Evolutionary conservation across 1,140 invertebrate genomes (phyloP).

Genomic region (Liolophura sinensis): DNA sequence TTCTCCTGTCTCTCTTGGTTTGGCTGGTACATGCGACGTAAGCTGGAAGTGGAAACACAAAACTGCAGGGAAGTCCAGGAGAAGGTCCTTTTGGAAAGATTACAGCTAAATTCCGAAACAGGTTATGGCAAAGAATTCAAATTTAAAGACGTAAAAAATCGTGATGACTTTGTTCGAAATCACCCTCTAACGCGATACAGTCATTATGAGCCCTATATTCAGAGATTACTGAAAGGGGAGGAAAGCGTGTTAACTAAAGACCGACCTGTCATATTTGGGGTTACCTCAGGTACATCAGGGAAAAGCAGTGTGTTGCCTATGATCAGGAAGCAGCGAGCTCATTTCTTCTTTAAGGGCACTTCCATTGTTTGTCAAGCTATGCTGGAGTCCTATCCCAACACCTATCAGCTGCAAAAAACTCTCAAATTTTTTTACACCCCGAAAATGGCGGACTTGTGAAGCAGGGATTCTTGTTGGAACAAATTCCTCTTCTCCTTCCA

Average conservation of each 20-base stretch:
- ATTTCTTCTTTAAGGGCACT: conserved; percentile 50
- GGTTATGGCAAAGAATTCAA: conserved; percentile 45
- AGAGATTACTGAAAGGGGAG: conserved; percentile 47
- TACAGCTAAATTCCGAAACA: conserved; percentile 41
- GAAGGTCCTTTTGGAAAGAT: conserved; percentile 33
- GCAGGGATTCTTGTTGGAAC: conserved; percentile 49
- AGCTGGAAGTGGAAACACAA: conserved; percentile 33
- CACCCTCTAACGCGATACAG: conserved; percentile 48
- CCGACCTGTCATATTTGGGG: conserved; percentile 45
- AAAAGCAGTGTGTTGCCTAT: conserved; percentile 47
- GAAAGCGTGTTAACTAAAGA: conserved; percentile 39
- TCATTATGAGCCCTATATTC: conserved; percentile 48
- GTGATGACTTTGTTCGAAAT: conserved; percentile 36
- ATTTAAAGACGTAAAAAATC: conserved; percentile 40
- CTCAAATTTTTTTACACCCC: conserved; percentile 56
- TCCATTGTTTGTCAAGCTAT: conserved; percentile 39
- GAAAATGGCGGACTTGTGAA: conserved; percentile 34
- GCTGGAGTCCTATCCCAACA: conserved; percentile 32
- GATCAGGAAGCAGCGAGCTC: conserved; percentile 33
- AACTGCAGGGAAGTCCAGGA: conserved; percentile 37
- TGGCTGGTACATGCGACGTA: conserved; percentile 12
- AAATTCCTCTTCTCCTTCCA: conserved; percentile 52
- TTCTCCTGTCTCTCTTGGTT: conserved; percentile 2
- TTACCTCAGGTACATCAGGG: conserved; percentile 56
- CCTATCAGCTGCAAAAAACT: conserved; percentile 38